A percentile compares a stretch with the other conserved stretches of the same genome.
These are phyloP conservation scores for Drosophila infuscata DNA, from an alignment of 2,888 invertebrate species.

Conservation along the genomic window DNA sequence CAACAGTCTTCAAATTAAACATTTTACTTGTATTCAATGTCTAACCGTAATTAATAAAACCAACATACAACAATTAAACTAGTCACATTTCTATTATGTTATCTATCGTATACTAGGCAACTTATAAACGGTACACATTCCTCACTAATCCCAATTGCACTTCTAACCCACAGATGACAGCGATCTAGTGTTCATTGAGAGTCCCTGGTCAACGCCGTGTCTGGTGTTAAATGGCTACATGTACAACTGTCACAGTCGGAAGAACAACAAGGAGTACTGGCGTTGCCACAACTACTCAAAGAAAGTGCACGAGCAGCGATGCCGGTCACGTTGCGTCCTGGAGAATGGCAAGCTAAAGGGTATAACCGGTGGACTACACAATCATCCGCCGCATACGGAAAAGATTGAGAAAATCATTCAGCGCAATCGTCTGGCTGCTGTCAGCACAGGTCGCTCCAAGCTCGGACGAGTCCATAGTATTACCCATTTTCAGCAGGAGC, in stretches of 20 bases:
- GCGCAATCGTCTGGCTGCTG: slow-evolving; percentile 77
- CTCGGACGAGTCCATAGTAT: slow-evolving; percentile 48
- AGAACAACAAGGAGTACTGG: slow-evolving; percentile 85
- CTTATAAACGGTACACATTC: not conserved
- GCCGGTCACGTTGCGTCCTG: slow-evolving; percentile 85
- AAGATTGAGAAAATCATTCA: slow-evolving; percentile 84
- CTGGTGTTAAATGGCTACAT: slow-evolving; percentile 83
- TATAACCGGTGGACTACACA: slow-evolving; percentile 84
- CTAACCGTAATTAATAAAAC: slow-evolving; percentile 43
- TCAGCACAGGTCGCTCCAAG: slow-evolving; percentile 50
- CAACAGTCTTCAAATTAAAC: slow-evolving; percentile 9
- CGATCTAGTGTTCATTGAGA: slow-evolving; percentile 83
- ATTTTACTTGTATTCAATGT: slow-evolving; percentile 44
- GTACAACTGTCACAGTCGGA: slow-evolving; percentile 85
- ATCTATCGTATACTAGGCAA: not conserved
- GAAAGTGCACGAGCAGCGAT: slow-evolving; percentile 82
- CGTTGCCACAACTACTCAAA: slow-evolving; percentile 85
- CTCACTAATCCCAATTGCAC: not conserved
- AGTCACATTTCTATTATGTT: slow-evolving; percentile 25
- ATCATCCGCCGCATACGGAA: slow-evolving; percentile 84
- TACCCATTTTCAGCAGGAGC: slow-evolving; percentile 38
- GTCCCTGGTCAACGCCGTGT: slow-evolving; percentile 85
- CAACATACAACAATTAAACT: slow-evolving; percentile 21
- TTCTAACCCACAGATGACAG: slow-evolving; percentile 48
- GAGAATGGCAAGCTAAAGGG: slow-evolving; percentile 83